Percentiles rank a stretch among this genome's conserved stretches.
These are phyloP conservation scores for Philaenus spumarius DNA, from an alignment of 1,140 invertebrate genomes.

Conservation along the genomic window DNA sequence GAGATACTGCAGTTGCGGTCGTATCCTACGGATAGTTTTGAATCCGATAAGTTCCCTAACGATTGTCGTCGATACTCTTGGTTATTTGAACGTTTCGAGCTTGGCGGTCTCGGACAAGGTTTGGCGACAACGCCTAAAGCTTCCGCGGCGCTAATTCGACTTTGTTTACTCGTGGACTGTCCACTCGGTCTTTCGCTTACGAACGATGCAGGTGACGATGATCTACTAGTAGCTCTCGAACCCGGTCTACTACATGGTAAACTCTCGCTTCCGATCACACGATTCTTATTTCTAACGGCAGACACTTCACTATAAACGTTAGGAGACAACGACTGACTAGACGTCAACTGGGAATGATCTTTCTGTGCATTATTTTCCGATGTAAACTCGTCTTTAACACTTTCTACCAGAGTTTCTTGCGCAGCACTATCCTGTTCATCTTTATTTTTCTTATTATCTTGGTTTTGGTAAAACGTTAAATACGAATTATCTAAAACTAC, in stretches of 20 bases:
- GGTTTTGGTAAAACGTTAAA: neutral
- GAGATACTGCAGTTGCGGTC: slow-evolving; percentile 21
- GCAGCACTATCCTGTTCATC: too few relatives aligned
- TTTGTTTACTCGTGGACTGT: slow-evolving; percentile 9
- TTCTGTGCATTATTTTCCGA: slow-evolving; percentile 1
- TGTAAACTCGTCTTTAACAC: neutral
- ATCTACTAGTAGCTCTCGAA: slow-evolving; percentile 25
- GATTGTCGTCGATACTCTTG: slow-evolving; percentile 30
- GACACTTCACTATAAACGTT: slow-evolving; percentile 3
- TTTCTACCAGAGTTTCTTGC: too few relatives aligned
- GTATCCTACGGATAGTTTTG: slow-evolving; percentile 27
- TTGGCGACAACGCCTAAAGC: slow-evolving; percentile 33
- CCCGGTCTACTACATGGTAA: slow-evolving; percentile 25
- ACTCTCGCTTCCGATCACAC: slow-evolving; percentile 22
- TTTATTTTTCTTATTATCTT: neutral
- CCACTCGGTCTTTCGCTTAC: neutral
- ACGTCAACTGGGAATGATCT: neutral
- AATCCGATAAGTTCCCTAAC: slow-evolving; percentile 31
- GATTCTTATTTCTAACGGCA: neutral
- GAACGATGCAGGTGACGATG: slow-evolving; percentile 27
- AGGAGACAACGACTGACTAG: neutral
- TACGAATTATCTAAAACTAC: slow-evolving; percentile 11
- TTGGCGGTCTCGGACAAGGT: slow-evolving; percentile 29
- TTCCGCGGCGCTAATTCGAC: slow-evolving; percentile 32
- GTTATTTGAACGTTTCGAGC: slow-evolving; percentile 18